Percentiles rank a stretch among this genome's conserved stretches.
Conservation (phyloP, 1,140 invertebrate species). For the Leptinotarsa texana region DNA sequence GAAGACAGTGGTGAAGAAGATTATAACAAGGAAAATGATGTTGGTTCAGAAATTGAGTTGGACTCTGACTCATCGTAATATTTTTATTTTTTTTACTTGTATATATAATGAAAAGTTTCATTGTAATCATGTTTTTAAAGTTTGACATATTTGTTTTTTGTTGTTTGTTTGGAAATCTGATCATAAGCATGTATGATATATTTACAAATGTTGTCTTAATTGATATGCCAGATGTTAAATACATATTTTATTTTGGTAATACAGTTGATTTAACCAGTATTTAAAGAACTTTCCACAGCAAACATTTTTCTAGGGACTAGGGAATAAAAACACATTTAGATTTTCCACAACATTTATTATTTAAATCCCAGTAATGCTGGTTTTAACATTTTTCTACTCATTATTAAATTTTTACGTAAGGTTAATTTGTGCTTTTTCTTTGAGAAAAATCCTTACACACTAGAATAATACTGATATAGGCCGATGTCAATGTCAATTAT, state of each 20-base stretch:
- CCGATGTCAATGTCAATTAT: constrained; percentile 20
- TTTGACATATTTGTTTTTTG: neutral
- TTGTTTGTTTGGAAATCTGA: neutral
- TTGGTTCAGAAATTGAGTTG: constrained; percentile 7
- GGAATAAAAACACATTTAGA: neutral
- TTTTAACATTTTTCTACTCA: constrained; percentile 13
- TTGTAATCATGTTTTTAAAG: neutral
- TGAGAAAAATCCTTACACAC: constrained; percentile 12
- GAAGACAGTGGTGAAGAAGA: constrained; percentile 44
- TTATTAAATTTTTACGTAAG: neutral
- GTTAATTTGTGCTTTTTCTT: constrained; percentile 23
- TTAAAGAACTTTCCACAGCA: neutral
- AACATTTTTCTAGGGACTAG: neutral
- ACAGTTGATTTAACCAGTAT: neutral
- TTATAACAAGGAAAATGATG: constrained; percentile 29
- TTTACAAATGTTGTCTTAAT: neutral
- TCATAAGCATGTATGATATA: neutral
- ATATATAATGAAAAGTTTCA: neutral
- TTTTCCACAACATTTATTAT: constrained; percentile 27
- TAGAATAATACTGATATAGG: constrained; percentile 30
- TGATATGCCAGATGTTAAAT: neutral
- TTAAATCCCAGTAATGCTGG: constrained; percentile 15
- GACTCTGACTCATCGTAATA: neutral
- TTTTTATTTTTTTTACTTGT: constrained; percentile 1
- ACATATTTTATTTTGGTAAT: constrained; percentile 4